Evolutionary conservation across 2,113 vertebrate genomes (phyloP).

Genomic region (Tringa solitaria): DNA sequence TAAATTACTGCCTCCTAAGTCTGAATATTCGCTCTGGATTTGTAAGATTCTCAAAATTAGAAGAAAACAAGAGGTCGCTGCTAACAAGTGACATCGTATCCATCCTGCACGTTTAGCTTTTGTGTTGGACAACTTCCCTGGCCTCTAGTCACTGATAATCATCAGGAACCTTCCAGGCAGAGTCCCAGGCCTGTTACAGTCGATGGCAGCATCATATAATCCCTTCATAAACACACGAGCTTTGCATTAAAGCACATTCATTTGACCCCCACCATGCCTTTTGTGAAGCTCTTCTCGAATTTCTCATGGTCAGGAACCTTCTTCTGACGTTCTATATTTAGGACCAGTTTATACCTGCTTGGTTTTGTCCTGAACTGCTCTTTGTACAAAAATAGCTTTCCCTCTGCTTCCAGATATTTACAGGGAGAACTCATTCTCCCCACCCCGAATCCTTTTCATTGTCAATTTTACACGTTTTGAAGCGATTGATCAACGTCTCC

Average conservation of each 20-base stretch:
- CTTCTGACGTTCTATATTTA: background rate
- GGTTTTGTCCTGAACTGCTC: background rate
- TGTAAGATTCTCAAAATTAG: background rate
- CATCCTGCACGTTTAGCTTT: accelerated
- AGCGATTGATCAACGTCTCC: background rate
- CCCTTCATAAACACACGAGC: background rate
- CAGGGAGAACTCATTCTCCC: background rate
- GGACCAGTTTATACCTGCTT: background rate
- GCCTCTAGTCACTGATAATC: too few species aligned
- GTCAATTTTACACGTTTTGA: background rate
- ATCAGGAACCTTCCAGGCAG: too few species aligned
- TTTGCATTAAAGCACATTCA: accelerated
- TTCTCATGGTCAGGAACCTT: background rate
- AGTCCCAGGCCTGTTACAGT: background rate
- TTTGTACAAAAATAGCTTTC: background rate
- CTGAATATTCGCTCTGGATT: background rate
- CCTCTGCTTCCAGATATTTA: background rate
- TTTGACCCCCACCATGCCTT: background rate
- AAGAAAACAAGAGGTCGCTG: background rate
- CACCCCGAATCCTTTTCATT: background rate
- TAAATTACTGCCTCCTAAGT: background rate
- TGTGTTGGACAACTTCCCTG: background rate
- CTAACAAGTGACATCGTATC: accelerated
- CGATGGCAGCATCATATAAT: background rate
- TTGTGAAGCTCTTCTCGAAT: background rate